A percentile compares a stretch with the other conserved stretches of the same genome.
These are phyloP conservation scores for Distichodus sexfasciatus DNA, from an alignment of 2,797 vertebrate species.

Conservation along the genomic window DNA sequence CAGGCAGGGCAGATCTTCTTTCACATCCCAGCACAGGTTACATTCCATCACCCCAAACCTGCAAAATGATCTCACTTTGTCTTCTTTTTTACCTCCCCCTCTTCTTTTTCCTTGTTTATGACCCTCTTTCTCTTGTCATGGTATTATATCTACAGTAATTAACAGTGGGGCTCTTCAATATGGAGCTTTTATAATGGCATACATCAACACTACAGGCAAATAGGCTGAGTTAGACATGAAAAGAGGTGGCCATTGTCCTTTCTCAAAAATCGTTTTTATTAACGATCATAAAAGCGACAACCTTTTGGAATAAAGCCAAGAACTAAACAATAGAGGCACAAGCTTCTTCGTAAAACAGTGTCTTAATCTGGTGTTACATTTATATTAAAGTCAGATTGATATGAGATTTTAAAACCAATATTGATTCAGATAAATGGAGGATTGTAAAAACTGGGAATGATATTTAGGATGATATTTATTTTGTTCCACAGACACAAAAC, in stretches of 20 bases:
- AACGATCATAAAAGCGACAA: not conserved
- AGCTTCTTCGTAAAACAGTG: not conserved
- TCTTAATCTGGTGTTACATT: not conserved
- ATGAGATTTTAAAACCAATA: too few relatives aligned
- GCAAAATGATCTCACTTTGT: not conserved
- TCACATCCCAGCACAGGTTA: slow-evolving; percentile 7
- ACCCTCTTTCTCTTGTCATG: not conserved
- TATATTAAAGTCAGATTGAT: not conserved
- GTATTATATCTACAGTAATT: slow-evolving; percentile 15
- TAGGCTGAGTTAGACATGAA: not conserved
- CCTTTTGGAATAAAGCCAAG: not conserved
- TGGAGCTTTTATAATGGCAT: slow-evolving; percentile 5
- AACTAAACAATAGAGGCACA: not conserved
- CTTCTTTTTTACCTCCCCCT: not conserved
- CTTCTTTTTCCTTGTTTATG: not conserved
- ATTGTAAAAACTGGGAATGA: too few relatives aligned
- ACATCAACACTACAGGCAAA: not conserved
- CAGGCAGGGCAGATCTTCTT: slow-evolving; percentile 11
- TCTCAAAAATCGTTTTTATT: slow-evolving; percentile 1
- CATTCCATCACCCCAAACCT: slow-evolving; percentile 20
- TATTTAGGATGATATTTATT: too few relatives aligned
- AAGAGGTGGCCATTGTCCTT: slow-evolving; percentile 4
- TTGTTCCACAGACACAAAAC: too few relatives aligned
- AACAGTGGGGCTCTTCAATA: slow-evolving; percentile 1
- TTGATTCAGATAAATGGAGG: too few relatives aligned